phyloP scores from a whole-genome alignment of 2,888 invertebrate genomes.

The Lamellibrachia columna region DNA sequence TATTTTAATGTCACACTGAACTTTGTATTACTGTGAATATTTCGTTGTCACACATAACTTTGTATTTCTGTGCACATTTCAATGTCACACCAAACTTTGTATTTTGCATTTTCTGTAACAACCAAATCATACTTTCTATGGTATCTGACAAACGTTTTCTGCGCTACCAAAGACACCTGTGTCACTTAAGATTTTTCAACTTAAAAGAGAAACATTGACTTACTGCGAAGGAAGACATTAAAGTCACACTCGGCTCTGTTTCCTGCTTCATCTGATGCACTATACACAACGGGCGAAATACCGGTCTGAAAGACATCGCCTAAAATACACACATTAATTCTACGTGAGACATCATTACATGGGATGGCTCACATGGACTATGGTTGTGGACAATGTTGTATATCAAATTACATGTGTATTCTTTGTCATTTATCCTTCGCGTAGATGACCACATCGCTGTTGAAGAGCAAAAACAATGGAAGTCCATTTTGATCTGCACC shows the following conservation, averaged over 20 bases:
- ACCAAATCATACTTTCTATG: not conserved
- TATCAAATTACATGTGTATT: too few species aligned
- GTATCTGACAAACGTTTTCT: not conserved
- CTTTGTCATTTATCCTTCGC: too few species aligned
- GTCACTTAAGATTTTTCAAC: not conserved
- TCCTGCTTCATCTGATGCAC: not conserved
- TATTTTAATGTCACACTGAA: not conserved
- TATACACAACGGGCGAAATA: not conserved
- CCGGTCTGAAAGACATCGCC: not conserved
- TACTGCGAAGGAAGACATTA: constrained; percentile 19
- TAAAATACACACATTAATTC: not conserved
- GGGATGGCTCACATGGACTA: too few species aligned
- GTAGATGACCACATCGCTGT: too few species aligned
- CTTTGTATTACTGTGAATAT: not conserved
- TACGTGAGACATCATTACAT: too few species aligned
- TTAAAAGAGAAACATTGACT: not conserved
- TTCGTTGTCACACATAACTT: not conserved
- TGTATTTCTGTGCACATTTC: not conserved
- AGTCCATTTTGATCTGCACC: too few species aligned
- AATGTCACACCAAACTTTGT: not conserved
- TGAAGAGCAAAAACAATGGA: too few species aligned
- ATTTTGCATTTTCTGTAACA: not conserved
- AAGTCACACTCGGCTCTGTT: constrained; percentile 21
- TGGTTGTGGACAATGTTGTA: too few species aligned
- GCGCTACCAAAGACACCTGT: not conserved